Base-by-base conservation (phyloP, 1,140 invertebrate species). In the Araneus ventricosus region DNA sequence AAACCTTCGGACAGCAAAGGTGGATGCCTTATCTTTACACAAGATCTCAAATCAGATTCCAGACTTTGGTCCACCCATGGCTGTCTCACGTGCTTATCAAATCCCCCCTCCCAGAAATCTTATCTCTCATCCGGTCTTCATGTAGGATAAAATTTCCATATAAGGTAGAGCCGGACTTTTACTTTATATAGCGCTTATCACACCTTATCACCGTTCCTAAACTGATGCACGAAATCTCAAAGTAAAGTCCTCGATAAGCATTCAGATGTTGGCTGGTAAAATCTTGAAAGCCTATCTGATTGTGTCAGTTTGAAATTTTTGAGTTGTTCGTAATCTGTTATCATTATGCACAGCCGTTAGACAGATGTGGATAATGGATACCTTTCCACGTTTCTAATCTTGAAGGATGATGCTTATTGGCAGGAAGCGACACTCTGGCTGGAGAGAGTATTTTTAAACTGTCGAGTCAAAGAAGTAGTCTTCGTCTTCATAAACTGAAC, bases 221-320 rank as follows among this genome's bases (percentile, higher is more conserved):
- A 88, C 87, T 88, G 87, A 39, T 88, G 87, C 22, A 67, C 24
- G 57, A 34, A 75, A 75, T 75, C 70, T 75, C 87, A 75, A 88
- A 41, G 87, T 70, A 70, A 88, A 88, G 87, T 88, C 45, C 63
- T 41, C 17, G 87, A 88, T 88, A 88, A 88, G 87, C 87, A 88
- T 70, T 75, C 87, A 75, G 61, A 75, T 88, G 87, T 67, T 88
- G 34, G 17, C 37, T 75, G 70, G 30, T 6, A 84, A 39, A 88
- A 41, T 41, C 63, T 88, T 70, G 63, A 88, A 57, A 14, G 8
- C 45, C 22, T 88, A 88, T 88, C 87, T 41, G 87, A 88, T 88
- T 75, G 61, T 88, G 39, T 70, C 57, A 63, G 52, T 41, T 45
- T 84, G 39, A 52, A 86, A 86, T 86, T 59, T 86, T 59, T 57